Base-by-base conservation (phyloP, 2,888 invertebrate species). In the Cataglyphis albicans region DNA sequence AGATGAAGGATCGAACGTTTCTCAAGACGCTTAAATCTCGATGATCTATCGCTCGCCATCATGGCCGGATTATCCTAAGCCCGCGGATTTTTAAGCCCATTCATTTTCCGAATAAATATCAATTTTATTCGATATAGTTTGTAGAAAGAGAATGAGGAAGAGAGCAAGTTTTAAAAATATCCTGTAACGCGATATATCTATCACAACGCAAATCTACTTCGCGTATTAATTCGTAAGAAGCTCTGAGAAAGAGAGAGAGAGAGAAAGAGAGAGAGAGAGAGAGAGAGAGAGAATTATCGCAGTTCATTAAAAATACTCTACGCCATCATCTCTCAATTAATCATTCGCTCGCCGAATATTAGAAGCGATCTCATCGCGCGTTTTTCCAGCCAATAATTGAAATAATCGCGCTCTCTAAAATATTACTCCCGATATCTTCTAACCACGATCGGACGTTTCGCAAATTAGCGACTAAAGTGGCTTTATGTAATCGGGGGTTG, bases 401-500 rank as follows among this genome's bases (percentile, higher is more conserved):
- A 25, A 55, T 57, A 41, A 59, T 41, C 57, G 38, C 72, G 12
- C 0, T 29, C 9, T 61, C 9, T 48, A 21, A 75, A 64, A 64
- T 75, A 64, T 21, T 75, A 35, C 29, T n/a, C 52, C 52, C 29
- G 29, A 25, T 65, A 76, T 65, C 75, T 65, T 18, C 18, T 7
- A n/a, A 18, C 52, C 52, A 29, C 52, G 29, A 52, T 83, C 70
- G 65, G 70, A 83, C 55, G 59, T 67, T 65, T 72, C 80, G 61
- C 81, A 67, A 83, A 83, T 83, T 83, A 83, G 80, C 61, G 48
- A 67, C 73, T 83, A 41, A 81, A 83, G 83, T 72, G 68, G 83
- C 80, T 29, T 83, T 81, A 83, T 73, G 21, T 73, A 81, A 44
- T 81, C 67, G 35, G 35, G 29, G 15, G 55, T 52, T 52, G 44